Percentiles rank a stretch among this genome's conserved stretches.
These are phyloP conservation scores for Lampris megalopsis DNA, from an alignment of 2,113 vertebrate genomes.

Conservation along the genomic window DNA sequence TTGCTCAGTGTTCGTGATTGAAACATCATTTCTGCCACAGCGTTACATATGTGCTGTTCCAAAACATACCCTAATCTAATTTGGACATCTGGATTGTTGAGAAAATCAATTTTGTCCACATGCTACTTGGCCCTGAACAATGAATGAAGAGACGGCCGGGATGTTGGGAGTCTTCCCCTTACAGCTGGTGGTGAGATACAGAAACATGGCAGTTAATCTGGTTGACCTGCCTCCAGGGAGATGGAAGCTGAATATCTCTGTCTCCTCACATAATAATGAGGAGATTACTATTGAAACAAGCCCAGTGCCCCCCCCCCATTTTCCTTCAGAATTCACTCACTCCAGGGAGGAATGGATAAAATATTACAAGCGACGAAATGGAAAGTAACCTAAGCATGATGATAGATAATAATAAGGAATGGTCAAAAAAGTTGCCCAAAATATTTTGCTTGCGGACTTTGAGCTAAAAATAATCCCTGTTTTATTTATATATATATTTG, in stretches of 20 bases:
- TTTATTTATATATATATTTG: no score
- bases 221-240: not conserved
- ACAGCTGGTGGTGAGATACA: constrained; percentile 28
- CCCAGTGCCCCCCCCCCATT: not conserved
- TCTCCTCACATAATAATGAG: not conserved
- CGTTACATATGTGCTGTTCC: constrained; percentile 20
- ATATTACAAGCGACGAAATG: no score
- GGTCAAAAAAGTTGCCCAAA: no score
- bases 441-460: no score
- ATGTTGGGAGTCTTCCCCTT: constrained; percentile 2
- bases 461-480: no score
- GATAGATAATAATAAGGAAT: not conserved
- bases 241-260: constrained; percentile 20
- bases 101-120: constrained; percentile 52
- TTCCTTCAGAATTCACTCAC: not conserved
- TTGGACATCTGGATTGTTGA: constrained; percentile 41
- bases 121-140: constrained; percentile 21
- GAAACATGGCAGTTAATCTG: constrained; percentile 31
- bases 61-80: constrained; percentile 36
- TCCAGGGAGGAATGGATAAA: not conserved
- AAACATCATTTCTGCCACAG: not conserved
- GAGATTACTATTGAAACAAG: not conserved
- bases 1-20: not conserved
- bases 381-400: no score
- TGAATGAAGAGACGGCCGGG: constrained; percentile 13